These are phyloP conservation scores for Phthorimaea operculella DNA, from an alignment of 1,140 invertebrate genomes.

Conservation along the genomic window DNA sequence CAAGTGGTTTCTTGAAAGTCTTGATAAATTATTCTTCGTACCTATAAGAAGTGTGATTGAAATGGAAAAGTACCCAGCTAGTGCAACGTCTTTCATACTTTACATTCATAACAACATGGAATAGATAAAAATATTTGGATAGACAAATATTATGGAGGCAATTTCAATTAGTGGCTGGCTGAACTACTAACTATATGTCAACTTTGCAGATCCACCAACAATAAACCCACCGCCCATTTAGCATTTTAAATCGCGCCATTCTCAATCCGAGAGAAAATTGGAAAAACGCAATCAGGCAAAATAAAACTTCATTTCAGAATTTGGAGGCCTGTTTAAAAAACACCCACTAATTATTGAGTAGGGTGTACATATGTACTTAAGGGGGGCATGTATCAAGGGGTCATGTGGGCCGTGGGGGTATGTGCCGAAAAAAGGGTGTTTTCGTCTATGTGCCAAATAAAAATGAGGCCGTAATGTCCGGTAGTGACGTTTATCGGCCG, in stretches of 20 bases:
- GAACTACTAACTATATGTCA: too few species aligned
- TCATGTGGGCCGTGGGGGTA: conserved; percentile 34
- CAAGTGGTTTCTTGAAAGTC: too few species aligned
- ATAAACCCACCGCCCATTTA: not conserved
- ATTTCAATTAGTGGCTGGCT: too few species aligned
- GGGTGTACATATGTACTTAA: conserved; percentile 30
- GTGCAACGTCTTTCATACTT: too few species aligned
- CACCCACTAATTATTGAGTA: conserved; percentile 62
- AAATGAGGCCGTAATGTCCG: conserved; percentile 66
- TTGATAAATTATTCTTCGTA: too few species aligned
- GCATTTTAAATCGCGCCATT: conserved; percentile 9
- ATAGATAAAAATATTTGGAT: too few species aligned
- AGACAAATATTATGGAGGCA: too few species aligned
- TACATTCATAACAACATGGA: too few species aligned
- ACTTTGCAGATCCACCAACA: too few species aligned
- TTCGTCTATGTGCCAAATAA: conserved; percentile 68
- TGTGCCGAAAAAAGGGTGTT: conserved; percentile 64
- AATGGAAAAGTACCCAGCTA: too few species aligned
- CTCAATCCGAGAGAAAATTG: conserved; percentile 44
- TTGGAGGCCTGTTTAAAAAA: conserved; percentile 61
- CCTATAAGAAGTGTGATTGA: too few species aligned
- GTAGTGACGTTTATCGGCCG: conserved; percentile 55
- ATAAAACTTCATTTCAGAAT: conserved; percentile 63
- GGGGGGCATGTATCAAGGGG: conserved; percentile 30
- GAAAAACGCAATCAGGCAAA: conserved; percentile 54